These are phyloP conservation scores for Mythimna ferrago DNA, from an alignment of 2,888 invertebrate species.

Conservation along the genomic window DNA sequence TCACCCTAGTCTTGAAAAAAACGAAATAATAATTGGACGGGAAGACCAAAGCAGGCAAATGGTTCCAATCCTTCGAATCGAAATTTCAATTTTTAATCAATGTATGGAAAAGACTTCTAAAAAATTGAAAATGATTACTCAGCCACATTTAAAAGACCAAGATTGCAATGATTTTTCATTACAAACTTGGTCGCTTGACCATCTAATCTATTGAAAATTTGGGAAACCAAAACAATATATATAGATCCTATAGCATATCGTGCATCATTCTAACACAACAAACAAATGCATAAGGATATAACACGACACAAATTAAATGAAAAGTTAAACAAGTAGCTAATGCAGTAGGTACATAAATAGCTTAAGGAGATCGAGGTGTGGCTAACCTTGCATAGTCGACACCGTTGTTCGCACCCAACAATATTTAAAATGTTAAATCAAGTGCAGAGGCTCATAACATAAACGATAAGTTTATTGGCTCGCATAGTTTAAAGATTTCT, in stretches of 20 bases:
- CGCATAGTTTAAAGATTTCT: constrained; percentile 21
- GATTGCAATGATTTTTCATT: not conserved
- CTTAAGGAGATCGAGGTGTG: constrained; percentile 76
- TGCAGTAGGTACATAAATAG: constrained; percentile 67
- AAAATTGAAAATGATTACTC: not conserved
- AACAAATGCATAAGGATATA: constrained; percentile 29
- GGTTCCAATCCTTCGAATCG: no score
- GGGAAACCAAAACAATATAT: not conserved
- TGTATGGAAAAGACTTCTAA: no score
- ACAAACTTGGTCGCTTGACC: not conserved
- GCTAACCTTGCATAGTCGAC: constrained; percentile 76
- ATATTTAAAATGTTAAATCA: constrained; percentile 58
- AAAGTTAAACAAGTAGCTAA: constrained; percentile 54
- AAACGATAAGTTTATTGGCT: constrained; percentile 28
- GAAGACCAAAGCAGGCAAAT: no score
- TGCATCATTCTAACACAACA: not conserved
- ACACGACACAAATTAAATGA: constrained; percentile 29
- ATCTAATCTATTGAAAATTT: not conserved
- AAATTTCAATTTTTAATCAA: not conserved
- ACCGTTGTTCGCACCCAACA: constrained; percentile 50
- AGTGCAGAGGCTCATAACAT: constrained; percentile 35
- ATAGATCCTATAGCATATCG: not conserved
- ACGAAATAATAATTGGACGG: no score
- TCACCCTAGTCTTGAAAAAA: no score
- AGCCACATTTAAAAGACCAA: not conserved